Percentiles rank a stretch among this genome's conserved stretches.
Conservation (phyloP, 2,113 vertebrate species). For the Apteryx owenii region DNA sequence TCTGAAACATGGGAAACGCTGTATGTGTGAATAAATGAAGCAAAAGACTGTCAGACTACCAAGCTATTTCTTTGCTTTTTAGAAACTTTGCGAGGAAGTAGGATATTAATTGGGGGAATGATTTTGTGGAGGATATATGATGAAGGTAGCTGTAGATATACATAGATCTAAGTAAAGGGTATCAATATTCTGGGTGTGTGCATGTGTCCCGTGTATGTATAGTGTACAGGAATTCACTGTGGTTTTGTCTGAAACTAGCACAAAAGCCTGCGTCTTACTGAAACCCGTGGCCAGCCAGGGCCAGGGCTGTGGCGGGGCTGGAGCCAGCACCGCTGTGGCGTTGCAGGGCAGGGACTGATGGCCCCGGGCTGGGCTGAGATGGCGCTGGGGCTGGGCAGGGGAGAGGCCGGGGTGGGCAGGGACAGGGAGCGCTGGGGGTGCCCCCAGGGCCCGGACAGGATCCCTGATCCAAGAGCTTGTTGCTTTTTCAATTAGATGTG, state of each 20-base stretch:
- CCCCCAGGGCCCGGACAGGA: not conserved
- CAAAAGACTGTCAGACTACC: not conserved
- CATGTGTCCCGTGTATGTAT: fast-evolving
- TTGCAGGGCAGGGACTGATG: too few species aligned
- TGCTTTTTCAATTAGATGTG: not conserved
- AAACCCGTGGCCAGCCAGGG: not conserved
- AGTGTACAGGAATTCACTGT: not conserved
- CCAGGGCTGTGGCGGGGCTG: too few species aligned
- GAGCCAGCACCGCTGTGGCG: too few species aligned
- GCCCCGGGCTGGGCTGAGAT: too few species aligned
- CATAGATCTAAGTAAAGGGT: not conserved
- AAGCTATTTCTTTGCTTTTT: not conserved
- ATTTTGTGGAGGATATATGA: not conserved
- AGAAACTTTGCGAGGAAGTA: not conserved
- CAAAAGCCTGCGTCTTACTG: not conserved
- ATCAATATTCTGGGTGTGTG: not conserved
- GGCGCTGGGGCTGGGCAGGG: too few species aligned
- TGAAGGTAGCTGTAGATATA: not conserved
- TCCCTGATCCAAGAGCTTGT: not conserved
- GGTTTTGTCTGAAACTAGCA: not conserved
- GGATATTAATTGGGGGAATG: not conserved
- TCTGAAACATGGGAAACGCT: not conserved
- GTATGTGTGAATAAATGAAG: not conserved
- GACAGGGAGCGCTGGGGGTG: too few species aligned
- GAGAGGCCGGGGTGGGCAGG: too few species aligned